Evolutionary conservation across 2,888 invertebrate genomes (phyloP).

Genomic region (Metellina segmentata): DNA sequence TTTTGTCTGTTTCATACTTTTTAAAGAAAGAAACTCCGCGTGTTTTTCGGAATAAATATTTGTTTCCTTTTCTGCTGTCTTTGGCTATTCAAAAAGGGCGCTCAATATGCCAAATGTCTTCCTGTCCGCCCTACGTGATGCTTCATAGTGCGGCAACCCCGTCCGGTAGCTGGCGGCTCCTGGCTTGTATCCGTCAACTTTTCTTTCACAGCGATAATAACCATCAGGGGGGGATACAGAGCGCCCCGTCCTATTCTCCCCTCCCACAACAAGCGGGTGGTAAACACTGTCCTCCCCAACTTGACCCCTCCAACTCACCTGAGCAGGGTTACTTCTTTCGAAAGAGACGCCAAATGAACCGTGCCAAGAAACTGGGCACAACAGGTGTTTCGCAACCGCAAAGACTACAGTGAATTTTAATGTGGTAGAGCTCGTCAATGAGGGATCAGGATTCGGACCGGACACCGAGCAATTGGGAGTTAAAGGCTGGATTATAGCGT

Average conservation of each 20-base stretch:
- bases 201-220: constrained; percentile 65
- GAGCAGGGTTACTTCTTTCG: constrained; percentile 63
- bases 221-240: constrained; percentile 21
- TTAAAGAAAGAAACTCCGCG: too few species aligned
- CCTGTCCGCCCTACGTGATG: not conserved
- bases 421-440: too few species aligned
- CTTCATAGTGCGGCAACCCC: constrained; percentile 44
- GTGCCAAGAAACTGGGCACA: constrained; percentile 4
- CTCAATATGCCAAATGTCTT: not conserved
- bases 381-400: not conserved
- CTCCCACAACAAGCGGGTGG: constrained; percentile 67
- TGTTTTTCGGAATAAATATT: too few species aligned
- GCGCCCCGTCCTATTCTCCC: constrained; percentile 24
- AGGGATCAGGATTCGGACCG: too few species aligned
- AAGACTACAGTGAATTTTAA: too few species aligned
- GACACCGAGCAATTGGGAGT: too few species aligned
- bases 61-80: not conserved
- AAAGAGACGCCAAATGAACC: not conserved
- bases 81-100: not conserved
- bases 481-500: too few species aligned
- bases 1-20: too few species aligned
- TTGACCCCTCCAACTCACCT: constrained; percentile 69
- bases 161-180: constrained; percentile 71
- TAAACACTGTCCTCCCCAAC: constrained; percentile 70
- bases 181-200: constrained; percentile 69